These are phyloP conservation scores for Teleogryllus oceanicus DNA, from an alignment of 2,888 invertebrate genomes.

Conservation along the genomic window DNA sequence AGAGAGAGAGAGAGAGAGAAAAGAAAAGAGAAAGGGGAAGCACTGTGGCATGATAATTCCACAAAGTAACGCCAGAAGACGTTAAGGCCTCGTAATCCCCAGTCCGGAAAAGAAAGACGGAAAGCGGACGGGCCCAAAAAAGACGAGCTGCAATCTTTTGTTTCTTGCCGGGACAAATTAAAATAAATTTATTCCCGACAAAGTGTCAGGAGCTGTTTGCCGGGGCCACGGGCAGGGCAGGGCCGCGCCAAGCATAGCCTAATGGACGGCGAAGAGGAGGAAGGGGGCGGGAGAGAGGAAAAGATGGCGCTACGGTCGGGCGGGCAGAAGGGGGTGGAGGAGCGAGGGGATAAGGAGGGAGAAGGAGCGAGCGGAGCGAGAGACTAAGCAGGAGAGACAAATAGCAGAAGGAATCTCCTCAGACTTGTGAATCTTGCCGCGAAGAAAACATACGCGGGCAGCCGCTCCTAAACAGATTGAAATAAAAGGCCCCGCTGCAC, in stretches of 20 bases:
- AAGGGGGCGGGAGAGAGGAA: too few species aligned
- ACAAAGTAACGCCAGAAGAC: background rate
- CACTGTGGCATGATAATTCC: background rate
- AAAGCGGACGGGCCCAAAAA: background rate
- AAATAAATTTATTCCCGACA: slow-evolving; percentile 11
- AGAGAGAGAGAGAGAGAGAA: too few species aligned
- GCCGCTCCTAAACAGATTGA: background rate
- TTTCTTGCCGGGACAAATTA: slow-evolving; percentile 18
- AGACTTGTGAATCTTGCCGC: background rate
- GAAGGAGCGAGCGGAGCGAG: background rate
- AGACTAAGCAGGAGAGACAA: slow-evolving; percentile 5
- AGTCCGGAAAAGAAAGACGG: background rate
- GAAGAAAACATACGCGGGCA: background rate
- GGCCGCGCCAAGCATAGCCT: too few species aligned
- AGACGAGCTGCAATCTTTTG: background rate
- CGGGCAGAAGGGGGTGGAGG: background rate
- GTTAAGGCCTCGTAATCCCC: too few species aligned
- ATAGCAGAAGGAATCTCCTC: slow-evolving; percentile 8
- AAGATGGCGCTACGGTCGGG: too few species aligned
- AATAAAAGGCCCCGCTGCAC: too few species aligned
- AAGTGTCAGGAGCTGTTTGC: background rate
- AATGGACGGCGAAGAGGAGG: too few species aligned
- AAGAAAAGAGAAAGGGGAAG: too few species aligned
- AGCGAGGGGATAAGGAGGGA: background rate
- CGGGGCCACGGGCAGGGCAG: too few species aligned